Percentiles rank a stretch among this genome's conserved stretches.
phyloP scores from a whole-genome alignment of 2,888 invertebrate species.

The Harpalus rubripes region DNA sequence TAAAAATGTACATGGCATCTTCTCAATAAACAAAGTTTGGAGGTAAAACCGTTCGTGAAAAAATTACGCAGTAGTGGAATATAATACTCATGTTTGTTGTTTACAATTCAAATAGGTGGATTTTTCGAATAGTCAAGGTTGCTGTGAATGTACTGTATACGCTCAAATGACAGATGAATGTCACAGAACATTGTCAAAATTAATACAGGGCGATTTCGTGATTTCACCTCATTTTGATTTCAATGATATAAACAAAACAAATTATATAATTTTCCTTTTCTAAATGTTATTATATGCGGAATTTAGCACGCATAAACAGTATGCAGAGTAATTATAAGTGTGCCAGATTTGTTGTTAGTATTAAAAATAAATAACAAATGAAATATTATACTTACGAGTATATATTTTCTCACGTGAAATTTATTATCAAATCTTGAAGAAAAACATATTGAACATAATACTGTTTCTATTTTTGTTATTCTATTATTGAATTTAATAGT shows the following conservation, averaged over 20 bases:
- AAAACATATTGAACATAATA: too few species aligned
- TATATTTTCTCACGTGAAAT: not conserved
- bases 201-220: constrained; percentile 18
- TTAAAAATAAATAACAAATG: not conserved
- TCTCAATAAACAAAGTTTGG: constrained; percentile 15
- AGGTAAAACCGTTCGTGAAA: constrained; percentile 21
- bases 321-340: not conserved
- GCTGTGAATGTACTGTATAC: constrained; percentile 42
- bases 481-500: too few species aligned
- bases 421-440: too few species aligned
- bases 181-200: constrained; percentile 25
- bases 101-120: constrained; percentile 46
- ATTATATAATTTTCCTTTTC: not conserved
- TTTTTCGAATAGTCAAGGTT: constrained; percentile 42
- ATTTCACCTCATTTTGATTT: not conserved
- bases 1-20: not conserved
- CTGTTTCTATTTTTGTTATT: too few species aligned
- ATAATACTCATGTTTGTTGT: constrained; percentile 32
- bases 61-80: constrained; percentile 14
- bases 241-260: not conserved
- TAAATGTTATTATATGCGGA: not conserved
- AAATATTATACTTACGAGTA: not conserved
- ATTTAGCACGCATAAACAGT: not conserved
- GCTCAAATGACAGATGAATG: constrained; percentile 34
- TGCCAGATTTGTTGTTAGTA: not conserved